Evolutionary conservation across 1,140 invertebrate genomes (phyloP).

Genomic region (Lasioglossum baleicum): DNA sequence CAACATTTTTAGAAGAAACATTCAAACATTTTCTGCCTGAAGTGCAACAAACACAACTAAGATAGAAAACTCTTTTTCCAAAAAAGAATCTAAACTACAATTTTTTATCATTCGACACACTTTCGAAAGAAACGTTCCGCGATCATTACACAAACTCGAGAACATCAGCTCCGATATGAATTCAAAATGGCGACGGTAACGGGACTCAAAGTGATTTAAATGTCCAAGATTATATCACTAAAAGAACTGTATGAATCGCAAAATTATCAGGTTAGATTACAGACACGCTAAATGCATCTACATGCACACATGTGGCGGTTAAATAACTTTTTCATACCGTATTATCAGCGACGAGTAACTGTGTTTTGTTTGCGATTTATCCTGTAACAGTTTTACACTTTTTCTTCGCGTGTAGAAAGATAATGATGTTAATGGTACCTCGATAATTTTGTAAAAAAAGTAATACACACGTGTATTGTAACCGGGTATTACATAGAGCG

Average conservation of each 20-base stretch:
- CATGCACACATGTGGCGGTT: background rate
- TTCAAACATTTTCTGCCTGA: no score
- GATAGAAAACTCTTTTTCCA: no score
- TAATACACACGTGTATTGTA: slow-evolving; percentile 3
- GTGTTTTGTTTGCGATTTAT: background rate
- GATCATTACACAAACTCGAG: no score
- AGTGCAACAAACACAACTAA: no score
- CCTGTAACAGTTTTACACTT: background rate
- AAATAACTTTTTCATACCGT: background rate
- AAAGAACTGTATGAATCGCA: background rate
- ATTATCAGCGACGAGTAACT: background rate
- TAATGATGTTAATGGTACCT: background rate
- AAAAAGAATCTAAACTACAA: no score
- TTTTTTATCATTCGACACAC: no score
- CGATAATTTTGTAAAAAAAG: background rate
- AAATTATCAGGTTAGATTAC: background rate
- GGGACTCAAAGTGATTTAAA: no score
- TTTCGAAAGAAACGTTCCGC: no score
- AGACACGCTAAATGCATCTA: background rate
- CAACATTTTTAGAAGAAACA: no score
- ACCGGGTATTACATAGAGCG: background rate
- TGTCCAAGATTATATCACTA: no score
- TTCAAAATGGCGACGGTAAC: no score
- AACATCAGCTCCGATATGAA: no score
- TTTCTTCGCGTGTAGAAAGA: background rate